These are phyloP conservation scores for Aporrectodea caliginosa DNA, from an alignment of 1,140 invertebrate genomes.

Conservation along the genomic window DNA sequence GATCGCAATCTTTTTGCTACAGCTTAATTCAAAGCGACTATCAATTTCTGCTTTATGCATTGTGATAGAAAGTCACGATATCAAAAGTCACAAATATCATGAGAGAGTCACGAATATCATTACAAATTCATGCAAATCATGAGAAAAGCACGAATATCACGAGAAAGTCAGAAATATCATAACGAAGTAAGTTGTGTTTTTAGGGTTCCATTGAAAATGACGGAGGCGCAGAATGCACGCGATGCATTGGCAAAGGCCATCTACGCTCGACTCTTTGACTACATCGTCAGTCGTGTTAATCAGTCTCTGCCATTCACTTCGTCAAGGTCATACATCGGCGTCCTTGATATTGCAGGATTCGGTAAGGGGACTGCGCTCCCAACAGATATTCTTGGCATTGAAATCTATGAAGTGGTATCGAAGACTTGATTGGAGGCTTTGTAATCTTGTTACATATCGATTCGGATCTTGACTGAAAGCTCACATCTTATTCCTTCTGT, in stretches of 20 bases:
- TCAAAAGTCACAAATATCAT: too few species aligned
- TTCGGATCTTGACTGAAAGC: too few species aligned
- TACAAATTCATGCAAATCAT: too few species aligned
- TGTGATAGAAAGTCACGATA: too few species aligned
- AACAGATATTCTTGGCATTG: constrained; percentile 78
- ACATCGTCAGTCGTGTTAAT: constrained; percentile 86
- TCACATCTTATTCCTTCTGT: too few species aligned
- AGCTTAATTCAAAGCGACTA: too few species aligned
- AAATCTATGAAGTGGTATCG: constrained; percentile 66
- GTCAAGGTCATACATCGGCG: constrained; percentile 83
- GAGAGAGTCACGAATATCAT: too few species aligned
- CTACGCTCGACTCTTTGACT: constrained; percentile 91
- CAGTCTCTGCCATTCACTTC: constrained; percentile 81
- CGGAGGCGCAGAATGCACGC: constrained; percentile 85
- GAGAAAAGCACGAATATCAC: too few species aligned
- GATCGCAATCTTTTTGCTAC: too few species aligned
- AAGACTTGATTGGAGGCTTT: constrained; percentile 4
- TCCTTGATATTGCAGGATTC: constrained; percentile 97
- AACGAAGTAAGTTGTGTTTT: too few species aligned
- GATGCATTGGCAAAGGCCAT: constrained; percentile 95
- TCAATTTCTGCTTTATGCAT: too few species aligned
- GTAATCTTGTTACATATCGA: not conserved
- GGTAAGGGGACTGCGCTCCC: constrained; percentile 62
- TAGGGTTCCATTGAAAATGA: constrained; percentile 89
- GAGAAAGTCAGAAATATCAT: too few species aligned